phyloP scores from a whole-genome alignment of 2,797 vertebrate genomes.

The Gymnothorax javanicus region DNA sequence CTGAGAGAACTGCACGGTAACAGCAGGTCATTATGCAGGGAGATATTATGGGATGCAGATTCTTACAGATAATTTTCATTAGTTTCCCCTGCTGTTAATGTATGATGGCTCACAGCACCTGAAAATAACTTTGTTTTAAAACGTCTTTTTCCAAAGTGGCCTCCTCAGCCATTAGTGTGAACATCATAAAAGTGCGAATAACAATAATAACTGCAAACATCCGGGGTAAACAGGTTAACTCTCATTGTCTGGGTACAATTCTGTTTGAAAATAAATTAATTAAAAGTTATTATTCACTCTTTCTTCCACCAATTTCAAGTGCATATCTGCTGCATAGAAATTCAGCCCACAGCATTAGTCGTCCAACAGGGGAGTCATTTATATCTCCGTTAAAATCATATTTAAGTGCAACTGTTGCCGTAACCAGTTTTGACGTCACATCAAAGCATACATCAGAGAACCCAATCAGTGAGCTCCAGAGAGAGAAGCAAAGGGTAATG shows the following conservation, averaged over 20 bases:
- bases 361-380: not conserved
- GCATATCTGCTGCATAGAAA: not conserved
- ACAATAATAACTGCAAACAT: not conserved
- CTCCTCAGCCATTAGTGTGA: not conserved
- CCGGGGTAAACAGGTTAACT: not conserved
- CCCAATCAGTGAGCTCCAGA: not conserved
- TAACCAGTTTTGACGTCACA: not conserved
- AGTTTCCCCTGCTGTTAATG: not conserved
- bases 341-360: not conserved
- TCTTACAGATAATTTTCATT: not conserved
- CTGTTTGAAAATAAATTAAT: not conserved
- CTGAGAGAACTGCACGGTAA: not conserved
- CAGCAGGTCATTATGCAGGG: not conserved
- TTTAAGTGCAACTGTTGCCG: not conserved
- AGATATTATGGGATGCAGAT: not conserved
- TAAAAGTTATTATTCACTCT: not conserved
- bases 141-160: not conserved
- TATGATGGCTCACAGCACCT: not conserved
- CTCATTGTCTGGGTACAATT: not conserved
- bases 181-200: not conserved
- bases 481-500: not conserved
- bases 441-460: not conserved
- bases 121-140: not conserved
- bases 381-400: not conserved
- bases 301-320: not conserved